phyloP scores from a whole-genome alignment of 2,797 vertebrate species.

The Chiroxiphia lanceolata region DNA sequence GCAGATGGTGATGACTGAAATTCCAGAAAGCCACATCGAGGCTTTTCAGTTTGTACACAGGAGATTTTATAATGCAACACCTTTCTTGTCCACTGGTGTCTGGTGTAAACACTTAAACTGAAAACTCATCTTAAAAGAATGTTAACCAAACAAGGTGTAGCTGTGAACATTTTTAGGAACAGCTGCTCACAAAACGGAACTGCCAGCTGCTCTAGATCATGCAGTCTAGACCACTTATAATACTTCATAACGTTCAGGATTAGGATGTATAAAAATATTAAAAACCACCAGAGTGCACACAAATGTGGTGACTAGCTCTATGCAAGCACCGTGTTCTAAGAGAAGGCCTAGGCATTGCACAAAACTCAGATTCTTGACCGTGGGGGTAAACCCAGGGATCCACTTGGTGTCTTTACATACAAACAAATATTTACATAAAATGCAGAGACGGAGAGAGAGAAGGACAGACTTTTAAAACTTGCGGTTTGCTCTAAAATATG shows the following conservation, averaged over 20 bases:
- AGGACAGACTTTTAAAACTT: conserved; percentile 38
- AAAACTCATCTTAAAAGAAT: conserved; percentile 35
- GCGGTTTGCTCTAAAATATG: neutral
- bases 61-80: neutral
- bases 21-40: neutral
- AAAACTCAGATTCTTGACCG: conserved; percentile 22
- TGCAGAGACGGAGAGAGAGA: conserved; percentile 22
- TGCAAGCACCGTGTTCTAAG: conserved; percentile 62
- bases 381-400: conserved; percentile 27
- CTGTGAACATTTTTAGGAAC: neutral
- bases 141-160: conserved; percentile 36
- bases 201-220: conserved; percentile 49
- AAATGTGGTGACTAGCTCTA: conserved; percentile 60
- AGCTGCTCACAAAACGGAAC: conserved; percentile 42
- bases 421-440: conserved; percentile 66
- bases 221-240: conserved; percentile 54
- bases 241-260: conserved; percentile 40
- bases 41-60: neutral
- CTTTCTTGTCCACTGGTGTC: conserved; percentile 1
- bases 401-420: conserved; percentile 56
- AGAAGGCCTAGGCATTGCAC: conserved; percentile 58
- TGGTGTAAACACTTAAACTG: conserved; percentile 36
- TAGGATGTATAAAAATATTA: conserved; percentile 66
- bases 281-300: conserved; percentile 66
- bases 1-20: conserved; percentile 29